Evolutionary conservation across 2,113 vertebrate genomes (phyloP), one percentile per base, ranked within the genome.

Genomic region (Paralichthys olivaceus): DNA sequence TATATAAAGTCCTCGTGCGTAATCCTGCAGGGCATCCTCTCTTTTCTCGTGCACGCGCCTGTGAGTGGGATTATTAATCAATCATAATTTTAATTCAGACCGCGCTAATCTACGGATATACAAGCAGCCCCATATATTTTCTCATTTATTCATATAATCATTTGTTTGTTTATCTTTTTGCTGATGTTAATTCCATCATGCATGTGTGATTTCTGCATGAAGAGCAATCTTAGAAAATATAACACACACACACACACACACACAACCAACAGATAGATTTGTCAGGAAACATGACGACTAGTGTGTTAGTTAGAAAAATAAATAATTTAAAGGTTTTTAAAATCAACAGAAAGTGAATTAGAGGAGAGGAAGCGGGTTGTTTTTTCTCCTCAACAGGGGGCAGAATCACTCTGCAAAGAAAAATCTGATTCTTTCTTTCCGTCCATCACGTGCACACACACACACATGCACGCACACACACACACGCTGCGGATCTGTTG

Each of bases 381-480:
- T 53, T 84, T 84, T 32, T 17, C 20, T 89, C 90, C 83, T n/a
- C 20, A 8, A 88, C 78, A 93, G 88, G 87, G 91, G 91, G 91
- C 90, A 92, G 80, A 90, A 77, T 89, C 77, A 84, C 80, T 72
- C 83, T 86, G 57, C 60, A 72, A 34, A 67, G 80, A 78, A 34
- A 69, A 49, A 17, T 40, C 54, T 25, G 9, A 12, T 49, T 49
- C n/a, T 14, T 7, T 20, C 29, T 54, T 14, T 55, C 8, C 4
- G 2, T 7, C 20, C n/a, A 9, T 54, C 67, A 51, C 59, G 34
- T 22, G 34, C 32, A 43, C 70, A 34, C 51, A 19, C 5, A 19
- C 12, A 6, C 49, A 23, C 12, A 25, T 22, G 17, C 13, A 6
- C 40, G n/a, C 55, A 7, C 47, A 15, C 28, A 15, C 29, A n/a